phyloP scores from a whole-genome alignment of 2,113 vertebrate species.

The Macroglossus sobrinus region DNA sequence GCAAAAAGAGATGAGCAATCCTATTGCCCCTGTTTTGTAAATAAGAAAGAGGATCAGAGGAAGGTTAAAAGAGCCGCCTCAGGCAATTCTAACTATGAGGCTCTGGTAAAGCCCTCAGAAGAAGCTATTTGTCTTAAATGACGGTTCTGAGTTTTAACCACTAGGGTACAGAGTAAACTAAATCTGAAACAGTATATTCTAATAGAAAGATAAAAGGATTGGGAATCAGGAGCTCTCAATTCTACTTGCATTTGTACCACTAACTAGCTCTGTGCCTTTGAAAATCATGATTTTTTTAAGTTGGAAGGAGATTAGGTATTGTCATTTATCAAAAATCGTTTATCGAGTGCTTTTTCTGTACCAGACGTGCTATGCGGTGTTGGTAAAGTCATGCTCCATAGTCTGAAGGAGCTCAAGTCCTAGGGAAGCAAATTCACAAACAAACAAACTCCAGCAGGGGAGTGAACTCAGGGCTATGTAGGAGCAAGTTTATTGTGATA shows the following conservation, averaged over 20 bases:
- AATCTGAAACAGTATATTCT: not conserved
- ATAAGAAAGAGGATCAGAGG: slow-evolving; percentile 47
- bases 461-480: rapidly evolving
- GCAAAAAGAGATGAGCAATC: slow-evolving; percentile 48
- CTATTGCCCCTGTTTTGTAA: slow-evolving; percentile 51
- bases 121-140: slow-evolving; percentile 67
- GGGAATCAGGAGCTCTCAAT: not conserved
- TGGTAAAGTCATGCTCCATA: not conserved
- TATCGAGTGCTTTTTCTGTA: not conserved
- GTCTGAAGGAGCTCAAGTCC: not conserved
- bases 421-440: not conserved
- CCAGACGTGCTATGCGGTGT: not conserved
- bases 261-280: slow-evolving; percentile 15
- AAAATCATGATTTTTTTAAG: not conserved
- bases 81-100: slow-evolving; percentile 24
- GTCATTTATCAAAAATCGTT: not conserved
- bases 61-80: slow-evolving; percentile 57
- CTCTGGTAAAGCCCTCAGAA: slow-evolving; percentile 29
- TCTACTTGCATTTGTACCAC: not conserved
- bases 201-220: slow-evolving; percentile 37
- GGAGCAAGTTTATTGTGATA: not conserved
- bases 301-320: not conserved
- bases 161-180: slow-evolving; percentile 31
- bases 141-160: slow-evolving; percentile 57
- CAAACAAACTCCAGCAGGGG: not conserved